A percentile compares a stretch with the other conserved stretches of the same genome.
phyloP scores from a whole-genome alignment of 2,113 vertebrate species.

The Ophiodon elongatus region DNA sequence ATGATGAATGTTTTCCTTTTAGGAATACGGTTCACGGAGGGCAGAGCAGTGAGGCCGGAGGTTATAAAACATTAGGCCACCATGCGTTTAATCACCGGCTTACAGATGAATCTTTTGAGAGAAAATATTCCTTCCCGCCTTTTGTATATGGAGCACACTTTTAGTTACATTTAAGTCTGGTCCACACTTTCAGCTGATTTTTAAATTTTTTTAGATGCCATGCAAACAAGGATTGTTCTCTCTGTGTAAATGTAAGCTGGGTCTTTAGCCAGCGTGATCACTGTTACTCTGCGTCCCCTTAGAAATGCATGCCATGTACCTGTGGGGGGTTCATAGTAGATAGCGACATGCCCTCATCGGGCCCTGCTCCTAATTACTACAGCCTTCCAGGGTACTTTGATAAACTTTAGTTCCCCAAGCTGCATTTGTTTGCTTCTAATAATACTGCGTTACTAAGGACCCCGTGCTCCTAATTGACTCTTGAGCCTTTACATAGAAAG shows the following conservation, averaged over 20 bases:
- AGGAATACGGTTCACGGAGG: slow-evolving; percentile 3
- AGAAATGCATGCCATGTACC: slow-evolving; percentile 28
- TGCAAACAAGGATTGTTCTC: background rate
- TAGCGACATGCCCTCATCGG: slow-evolving; percentile 32
- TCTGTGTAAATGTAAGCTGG: background rate
- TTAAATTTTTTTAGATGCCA: background rate
- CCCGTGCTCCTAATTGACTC: slow-evolving; percentile 62
- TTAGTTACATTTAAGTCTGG: background rate
- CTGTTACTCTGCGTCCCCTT: slow-evolving; percentile 8
- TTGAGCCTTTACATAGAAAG: slow-evolving; percentile 66
- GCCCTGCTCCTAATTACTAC: slow-evolving; percentile 61
- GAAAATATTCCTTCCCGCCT: background rate
- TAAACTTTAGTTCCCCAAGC: slow-evolving; percentile 54
- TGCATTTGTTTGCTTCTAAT: slow-evolving; percentile 78
- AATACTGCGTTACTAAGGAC: slow-evolving; percentile 65
- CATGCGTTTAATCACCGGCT: slow-evolving; percentile 9
- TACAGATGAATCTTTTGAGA: slow-evolving; percentile 11
- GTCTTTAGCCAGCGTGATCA: slow-evolving; percentile 22
- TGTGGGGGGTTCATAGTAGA: slow-evolving; percentile 48
- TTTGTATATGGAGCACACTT: slow-evolving; percentile 12
- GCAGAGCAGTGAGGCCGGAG: slow-evolving; percentile 14
- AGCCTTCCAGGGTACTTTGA: slow-evolving; percentile 35
- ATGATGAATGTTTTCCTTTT: slow-evolving; percentile 3
- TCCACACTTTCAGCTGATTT: background rate
- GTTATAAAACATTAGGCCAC: slow-evolving; percentile 40